Evolutionary conservation across 1,140 invertebrate genomes (phyloP).

Genomic region (Cotesia vestalis): DNA sequence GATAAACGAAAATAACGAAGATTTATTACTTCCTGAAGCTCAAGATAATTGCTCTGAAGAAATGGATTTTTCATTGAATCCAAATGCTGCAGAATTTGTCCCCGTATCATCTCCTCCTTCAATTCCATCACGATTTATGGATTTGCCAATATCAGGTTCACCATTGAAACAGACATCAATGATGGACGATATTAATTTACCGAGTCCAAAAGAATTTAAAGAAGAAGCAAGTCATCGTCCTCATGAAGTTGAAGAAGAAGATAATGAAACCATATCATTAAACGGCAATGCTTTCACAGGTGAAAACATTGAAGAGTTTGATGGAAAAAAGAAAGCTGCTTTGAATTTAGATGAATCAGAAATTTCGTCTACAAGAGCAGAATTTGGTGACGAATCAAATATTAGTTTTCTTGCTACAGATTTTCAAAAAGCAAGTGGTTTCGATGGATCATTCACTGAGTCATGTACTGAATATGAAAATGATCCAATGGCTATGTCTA

Average conservation of each 20-base stretch:
- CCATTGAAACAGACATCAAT: conserved; percentile 67
- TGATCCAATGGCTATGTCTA: conserved; percentile 77
- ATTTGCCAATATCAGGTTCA: conserved; percentile 64
- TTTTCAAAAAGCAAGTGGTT: conserved; percentile 47
- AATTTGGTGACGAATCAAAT: conserved; percentile 64
- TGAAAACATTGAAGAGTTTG: background rate
- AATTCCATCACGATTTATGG: conserved; percentile 43
- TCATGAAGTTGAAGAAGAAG: conserved; percentile 66
- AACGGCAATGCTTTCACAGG: conserved; percentile 33
- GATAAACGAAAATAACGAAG: conserved; percentile 16
- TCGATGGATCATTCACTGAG: conserved; percentile 48
- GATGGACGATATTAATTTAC: conserved; percentile 72
- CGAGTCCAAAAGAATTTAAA: conserved; percentile 71
- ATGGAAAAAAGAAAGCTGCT: conserved; percentile 21
- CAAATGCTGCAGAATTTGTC: conserved; percentile 77
- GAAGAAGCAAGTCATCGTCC: conserved; percentile 70
- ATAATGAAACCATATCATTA: conserved; percentile 43
- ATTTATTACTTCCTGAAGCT: background rate
- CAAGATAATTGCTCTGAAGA: conserved; percentile 55
- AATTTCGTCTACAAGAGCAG: conserved; percentile 64
- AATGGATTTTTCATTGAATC: conserved; percentile 77
- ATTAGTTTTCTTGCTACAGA: conserved; percentile 52
- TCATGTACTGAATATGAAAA: conserved; percentile 47
- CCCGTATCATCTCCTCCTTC: conserved; percentile 66
- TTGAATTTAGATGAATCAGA: conserved; percentile 63